Base-by-base conservation (phyloP, 2,113 vertebrate genomes). In the Odobenus rosmarus region DNA sequence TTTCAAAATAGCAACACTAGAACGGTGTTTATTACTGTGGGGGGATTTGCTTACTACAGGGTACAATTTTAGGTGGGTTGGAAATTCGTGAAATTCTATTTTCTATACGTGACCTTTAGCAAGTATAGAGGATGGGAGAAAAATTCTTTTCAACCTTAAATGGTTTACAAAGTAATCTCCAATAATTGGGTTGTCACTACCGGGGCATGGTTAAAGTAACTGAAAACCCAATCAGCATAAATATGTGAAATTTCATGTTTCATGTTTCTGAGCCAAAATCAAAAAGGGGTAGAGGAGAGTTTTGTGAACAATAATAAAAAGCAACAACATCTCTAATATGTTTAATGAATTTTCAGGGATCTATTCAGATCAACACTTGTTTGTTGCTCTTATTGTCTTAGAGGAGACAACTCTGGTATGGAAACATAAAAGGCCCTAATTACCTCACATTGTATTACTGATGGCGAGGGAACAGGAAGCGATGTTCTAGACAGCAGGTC, bases 1-100 rank as follows among this genome's bases (percentile, higher is more conserved):
- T 64, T 84, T 90, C 77, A 88, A 98, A 98, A 81, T 87, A 96
- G 62, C 79, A 96, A 19, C 8, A 89, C 61, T n/a, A 57, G 79
- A 80, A 62, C 13, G 33, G 57, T 88, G 39, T 87, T 97, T 98
- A 77, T 97, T 87, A 71, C 77, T 19, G 28, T 53, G 59, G 95
- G 55, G 55, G 61, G 28, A 91, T 39, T 91, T 96, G 31, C 42
- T 92, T 96, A 93, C 93, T 81, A 88, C 42, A 90, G 42, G 33
- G 71, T 36, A 93, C 21, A 89, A 71, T 88, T 67, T 72, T 61
- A 55, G 39, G 39, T 89, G 36, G 39, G 42, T 88, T 18, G 0
- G 49, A 1, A 95, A 92, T 80, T 93, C 96, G 57, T 95, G 85
- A 97, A 98, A 96, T 96, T 94, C 31, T 84, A 77, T 93, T 82